A percentile compares a stretch with the other conserved stretches of the same genome.
phyloP scores from a whole-genome alignment of 2,888 invertebrate genomes.

The Macaria notata region DNA sequence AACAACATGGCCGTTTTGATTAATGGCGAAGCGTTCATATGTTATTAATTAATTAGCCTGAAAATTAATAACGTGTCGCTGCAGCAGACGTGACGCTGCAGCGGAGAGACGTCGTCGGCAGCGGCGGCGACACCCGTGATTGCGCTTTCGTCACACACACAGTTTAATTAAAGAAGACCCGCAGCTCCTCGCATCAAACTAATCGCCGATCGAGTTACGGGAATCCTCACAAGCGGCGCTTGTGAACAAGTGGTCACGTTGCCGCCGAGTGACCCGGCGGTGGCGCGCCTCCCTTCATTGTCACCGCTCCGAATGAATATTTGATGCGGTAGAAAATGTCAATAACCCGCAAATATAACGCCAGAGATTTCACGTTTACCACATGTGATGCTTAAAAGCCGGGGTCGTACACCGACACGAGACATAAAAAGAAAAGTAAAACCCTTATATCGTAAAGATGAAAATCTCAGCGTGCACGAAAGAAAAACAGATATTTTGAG shows the following conservation, averaged over 20 bases:
- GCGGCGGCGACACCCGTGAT: conserved; percentile 38
- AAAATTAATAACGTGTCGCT: conserved; percentile 73
- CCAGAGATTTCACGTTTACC: conserved; percentile 20
- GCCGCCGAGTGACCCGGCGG: conserved; percentile 29
- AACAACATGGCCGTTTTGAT: conserved; percentile 57
- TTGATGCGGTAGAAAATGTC: conserved; percentile 17
- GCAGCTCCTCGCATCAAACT: conserved; percentile 39
- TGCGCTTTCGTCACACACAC: conserved; percentile 52
- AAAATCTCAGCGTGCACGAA: conserved; percentile 68
- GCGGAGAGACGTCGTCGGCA: conserved; percentile 45
- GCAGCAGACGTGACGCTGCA: conserved; percentile 67
- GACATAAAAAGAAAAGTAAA: conserved; percentile 59
- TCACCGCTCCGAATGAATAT: conserved; percentile 28
- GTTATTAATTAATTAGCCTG: conserved; percentile 73
- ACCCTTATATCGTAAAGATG: conserved; percentile 73
- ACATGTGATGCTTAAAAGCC: conserved; percentile 30
- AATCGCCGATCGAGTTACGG: conserved; percentile 39
- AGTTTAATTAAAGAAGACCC: conserved; percentile 75
- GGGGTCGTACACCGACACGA: conserved; percentile 34
- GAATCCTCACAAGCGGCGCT: conserved; percentile 49
- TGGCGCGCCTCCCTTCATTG: conserved; percentile 9
- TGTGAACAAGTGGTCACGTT: conserved; percentile 32
- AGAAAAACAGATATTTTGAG: conserved; percentile 74
- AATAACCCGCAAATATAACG: conserved; percentile 13
- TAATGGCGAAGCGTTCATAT: conserved; percentile 63